Evolutionary conservation across 2,888 invertebrate species (phyloP).

Genomic region (Gandaritis pyraliata): DNA sequence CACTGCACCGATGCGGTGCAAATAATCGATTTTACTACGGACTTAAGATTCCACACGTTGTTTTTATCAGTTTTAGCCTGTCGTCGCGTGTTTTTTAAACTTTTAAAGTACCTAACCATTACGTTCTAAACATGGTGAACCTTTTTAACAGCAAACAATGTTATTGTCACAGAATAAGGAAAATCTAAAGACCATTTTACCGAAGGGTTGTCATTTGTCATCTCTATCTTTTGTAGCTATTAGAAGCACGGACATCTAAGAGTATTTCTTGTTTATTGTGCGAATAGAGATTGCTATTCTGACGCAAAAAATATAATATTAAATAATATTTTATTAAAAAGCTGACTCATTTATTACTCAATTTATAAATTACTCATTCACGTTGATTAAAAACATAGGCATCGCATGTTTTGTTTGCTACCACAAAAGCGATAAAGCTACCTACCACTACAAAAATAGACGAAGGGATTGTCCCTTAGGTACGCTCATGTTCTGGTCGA

Average conservation of each 20-base stretch:
- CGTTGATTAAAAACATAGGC: slow-evolving; percentile 34
- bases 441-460: slow-evolving; percentile 33
- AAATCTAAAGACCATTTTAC: too few species aligned
- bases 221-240: too few species aligned
- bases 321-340: slow-evolving; percentile 11
- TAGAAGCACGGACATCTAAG: neutral
- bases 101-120: neutral
- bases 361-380: slow-evolving; percentile 30
- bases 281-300: neutral
- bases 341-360: slow-evolving; percentile 28
- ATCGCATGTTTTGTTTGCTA: slow-evolving; percentile 26
- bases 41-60: slow-evolving; percentile 14
- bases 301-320: slow-evolving; percentile 1
- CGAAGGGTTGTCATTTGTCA: too few species aligned
- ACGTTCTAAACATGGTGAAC: too few species aligned
- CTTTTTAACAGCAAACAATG: too few species aligned
- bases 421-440: slow-evolving; percentile 30
- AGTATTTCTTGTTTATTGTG: neutral
- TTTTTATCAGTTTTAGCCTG: slow-evolving; percentile 8
- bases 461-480: slow-evolving; percentile 9
- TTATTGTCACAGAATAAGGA: too few species aligned
- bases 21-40: slow-evolving; percentile 26
- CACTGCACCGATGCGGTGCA: slow-evolving; percentile 8
- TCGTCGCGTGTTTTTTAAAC: neutral
- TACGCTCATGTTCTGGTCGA: neutral